A percentile compares a stretch with the other conserved stretches of the same genome.
These are phyloP conservation scores for Fopius arisanus DNA, from an alignment of 1,140 invertebrate genomes.

Conservation along the genomic window DNA sequence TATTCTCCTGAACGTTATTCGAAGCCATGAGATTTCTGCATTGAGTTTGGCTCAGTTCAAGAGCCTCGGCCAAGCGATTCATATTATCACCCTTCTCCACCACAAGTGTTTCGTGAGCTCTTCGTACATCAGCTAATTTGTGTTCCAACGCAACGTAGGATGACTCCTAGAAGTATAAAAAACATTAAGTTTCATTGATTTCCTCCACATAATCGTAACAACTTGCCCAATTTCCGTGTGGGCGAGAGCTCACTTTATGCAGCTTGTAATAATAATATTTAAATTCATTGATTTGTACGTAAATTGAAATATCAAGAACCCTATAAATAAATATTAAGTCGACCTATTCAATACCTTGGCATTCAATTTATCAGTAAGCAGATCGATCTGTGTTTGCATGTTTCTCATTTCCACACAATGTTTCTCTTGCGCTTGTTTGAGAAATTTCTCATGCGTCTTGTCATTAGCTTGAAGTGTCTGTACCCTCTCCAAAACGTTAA, in stretches of 20 bases:
- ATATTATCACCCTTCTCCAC: slow-evolving; percentile 58
- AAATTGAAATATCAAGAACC: background rate
- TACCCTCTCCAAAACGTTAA: slow-evolving; percentile 49
- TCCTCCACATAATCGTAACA: slow-evolving; percentile 6
- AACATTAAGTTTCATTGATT: slow-evolving; percentile 12
- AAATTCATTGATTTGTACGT: background rate
- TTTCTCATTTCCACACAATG: slow-evolving; percentile 53
- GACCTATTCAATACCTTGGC: slow-evolving; percentile 45
- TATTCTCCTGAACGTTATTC: slow-evolving; percentile 51
- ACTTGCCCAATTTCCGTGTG: slow-evolving; percentile 46
- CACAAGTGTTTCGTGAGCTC: slow-evolving; percentile 51
- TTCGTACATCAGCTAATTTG: slow-evolving; percentile 52
- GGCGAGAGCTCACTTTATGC: slow-evolving; percentile 41
- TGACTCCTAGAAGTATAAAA: slow-evolving; percentile 42
- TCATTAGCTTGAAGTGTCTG: slow-evolving; percentile 50
- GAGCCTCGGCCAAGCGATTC: slow-evolving; percentile 51
- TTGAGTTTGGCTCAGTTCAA: slow-evolving; percentile 56
- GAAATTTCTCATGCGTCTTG: slow-evolving; percentile 53
- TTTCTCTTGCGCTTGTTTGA: slow-evolving; percentile 56
- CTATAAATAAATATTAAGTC: slow-evolving; percentile 8
- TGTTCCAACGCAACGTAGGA: slow-evolving; percentile 48
- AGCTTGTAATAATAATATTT: slow-evolving; percentile 40
- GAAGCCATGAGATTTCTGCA: slow-evolving; percentile 55
- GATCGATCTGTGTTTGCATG: slow-evolving; percentile 56
- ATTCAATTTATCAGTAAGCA: slow-evolving; percentile 49